These are phyloP conservation scores for Ginglymostoma cirratum DNA, from an alignment of 2,113 vertebrate genomes.

Conservation along the genomic window DNA sequence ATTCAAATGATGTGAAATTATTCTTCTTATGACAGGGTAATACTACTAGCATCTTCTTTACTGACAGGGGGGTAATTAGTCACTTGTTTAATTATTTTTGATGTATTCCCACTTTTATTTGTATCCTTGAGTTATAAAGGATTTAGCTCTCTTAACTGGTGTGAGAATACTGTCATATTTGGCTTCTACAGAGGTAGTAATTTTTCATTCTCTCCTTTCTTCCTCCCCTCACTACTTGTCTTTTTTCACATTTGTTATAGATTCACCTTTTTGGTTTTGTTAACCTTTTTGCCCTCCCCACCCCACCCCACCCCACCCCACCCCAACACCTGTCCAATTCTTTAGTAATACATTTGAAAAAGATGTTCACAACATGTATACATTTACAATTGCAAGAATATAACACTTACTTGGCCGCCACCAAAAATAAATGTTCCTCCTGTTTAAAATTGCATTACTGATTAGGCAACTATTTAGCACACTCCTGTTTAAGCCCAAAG, in stretches of 20 bases:
- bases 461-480: no score
- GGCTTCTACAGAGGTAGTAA: background rate
- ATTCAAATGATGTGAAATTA: background rate
- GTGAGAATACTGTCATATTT: background rate
- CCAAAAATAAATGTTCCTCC: no score
- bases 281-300: background rate
- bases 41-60: background rate
- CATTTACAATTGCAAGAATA: background rate
- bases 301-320: no score
- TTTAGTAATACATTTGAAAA: background rate
- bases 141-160: no score
- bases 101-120: background rate
- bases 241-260: background rate
- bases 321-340: background rate
- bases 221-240: background rate
- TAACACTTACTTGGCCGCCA: no score
- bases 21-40: background rate
- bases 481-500: no score
- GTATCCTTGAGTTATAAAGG: no score
- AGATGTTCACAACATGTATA: background rate
- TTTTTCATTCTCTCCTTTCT: background rate
- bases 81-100: background rate
- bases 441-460: no score
- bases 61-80: background rate
- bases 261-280: background rate